Conservation (phyloP, 2,888 invertebrate species). For the Sipunculus nudus region DNA sequence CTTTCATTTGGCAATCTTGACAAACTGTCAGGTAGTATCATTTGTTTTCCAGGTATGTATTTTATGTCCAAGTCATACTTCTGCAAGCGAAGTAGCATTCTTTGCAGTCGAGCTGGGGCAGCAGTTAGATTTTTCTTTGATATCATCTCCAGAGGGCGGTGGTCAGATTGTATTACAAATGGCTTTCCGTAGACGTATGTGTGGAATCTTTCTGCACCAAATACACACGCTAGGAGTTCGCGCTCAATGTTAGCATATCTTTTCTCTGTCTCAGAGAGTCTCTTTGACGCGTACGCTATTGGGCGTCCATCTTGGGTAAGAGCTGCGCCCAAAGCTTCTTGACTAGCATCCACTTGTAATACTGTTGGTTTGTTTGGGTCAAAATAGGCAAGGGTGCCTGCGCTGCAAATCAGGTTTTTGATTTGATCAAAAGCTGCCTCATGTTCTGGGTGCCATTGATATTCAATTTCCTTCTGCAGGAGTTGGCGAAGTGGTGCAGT, state of each 20-base stretch:
- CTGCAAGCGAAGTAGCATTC: conserved; percentile 31
- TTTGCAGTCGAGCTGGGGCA: conserved; percentile 23
- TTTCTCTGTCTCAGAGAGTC: conserved; percentile 18
- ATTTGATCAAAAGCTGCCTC: too few species aligned
- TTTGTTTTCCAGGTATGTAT: conserved; percentile 25
- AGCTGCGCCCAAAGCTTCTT: conserved; percentile 26
- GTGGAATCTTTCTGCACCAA: conserved; percentile 26
- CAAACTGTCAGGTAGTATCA: conserved; percentile 30
- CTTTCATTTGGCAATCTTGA: conserved; percentile 26
- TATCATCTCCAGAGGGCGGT: conserved; percentile 32
- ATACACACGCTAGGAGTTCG: conserved; percentile 33
- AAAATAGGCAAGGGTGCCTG: too few species aligned
- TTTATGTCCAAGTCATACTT: conserved; percentile 26
- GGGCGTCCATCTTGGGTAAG: conserved; percentile 17
- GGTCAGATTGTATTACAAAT: conserved; percentile 20
- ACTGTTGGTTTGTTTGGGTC: conserved; percentile 5
- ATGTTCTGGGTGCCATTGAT: too few species aligned
- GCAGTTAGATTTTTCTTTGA: conserved; percentile 17
- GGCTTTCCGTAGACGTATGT: conserved; percentile 25
- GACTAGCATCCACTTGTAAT: conserved; percentile 20
- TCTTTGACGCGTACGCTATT: conserved; percentile 25
- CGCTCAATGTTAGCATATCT: conserved; percentile 31
- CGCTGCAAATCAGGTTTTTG: too few species aligned
- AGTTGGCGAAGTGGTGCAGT: conserved; percentile 22
- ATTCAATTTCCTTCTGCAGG: conserved; percentile 17